Evolutionary conservation across 2,113 vertebrate species (phyloP).

Genomic region (Canis aureus): DNA sequence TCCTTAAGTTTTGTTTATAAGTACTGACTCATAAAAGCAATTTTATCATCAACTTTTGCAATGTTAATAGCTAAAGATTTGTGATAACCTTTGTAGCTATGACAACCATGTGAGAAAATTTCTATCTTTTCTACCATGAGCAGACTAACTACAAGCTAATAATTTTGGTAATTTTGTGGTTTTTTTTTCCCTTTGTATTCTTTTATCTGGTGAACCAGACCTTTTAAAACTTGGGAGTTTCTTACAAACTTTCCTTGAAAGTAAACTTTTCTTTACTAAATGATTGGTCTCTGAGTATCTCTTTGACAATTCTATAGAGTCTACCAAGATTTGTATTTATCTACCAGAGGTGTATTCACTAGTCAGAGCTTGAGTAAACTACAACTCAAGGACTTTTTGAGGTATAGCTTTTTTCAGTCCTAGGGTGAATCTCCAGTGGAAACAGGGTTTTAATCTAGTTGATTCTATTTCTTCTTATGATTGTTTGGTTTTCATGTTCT

Average conservation of each 20-base stretch:
- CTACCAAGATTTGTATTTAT: neutral
- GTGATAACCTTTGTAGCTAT: neutral
- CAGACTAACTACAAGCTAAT: neutral
- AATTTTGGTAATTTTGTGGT: neutral
- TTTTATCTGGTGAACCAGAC: neutral
- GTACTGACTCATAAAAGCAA: neutral
- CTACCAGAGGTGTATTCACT: neutral
- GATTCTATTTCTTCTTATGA: neutral
- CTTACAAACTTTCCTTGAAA: neutral
- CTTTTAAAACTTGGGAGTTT: conserved; percentile 7
- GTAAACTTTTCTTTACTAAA: neutral
- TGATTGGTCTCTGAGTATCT: neutral
- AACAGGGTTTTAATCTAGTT: neutral
- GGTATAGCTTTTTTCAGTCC: neutral
- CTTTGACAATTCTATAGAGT: neutral
- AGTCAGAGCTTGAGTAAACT: neutral
- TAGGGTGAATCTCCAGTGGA: neutral
- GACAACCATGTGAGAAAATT: neutral
- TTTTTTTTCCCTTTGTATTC: neutral
- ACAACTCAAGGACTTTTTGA: neutral
- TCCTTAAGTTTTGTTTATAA: neutral
- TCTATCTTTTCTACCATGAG: neutral
- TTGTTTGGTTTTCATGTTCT: neutral
- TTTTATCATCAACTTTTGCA: neutral
- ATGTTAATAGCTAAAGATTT: neutral